Evolutionary conservation across 2,888 invertebrate genomes (phyloP).

Genomic region (Polyploca ridens): DNA sequence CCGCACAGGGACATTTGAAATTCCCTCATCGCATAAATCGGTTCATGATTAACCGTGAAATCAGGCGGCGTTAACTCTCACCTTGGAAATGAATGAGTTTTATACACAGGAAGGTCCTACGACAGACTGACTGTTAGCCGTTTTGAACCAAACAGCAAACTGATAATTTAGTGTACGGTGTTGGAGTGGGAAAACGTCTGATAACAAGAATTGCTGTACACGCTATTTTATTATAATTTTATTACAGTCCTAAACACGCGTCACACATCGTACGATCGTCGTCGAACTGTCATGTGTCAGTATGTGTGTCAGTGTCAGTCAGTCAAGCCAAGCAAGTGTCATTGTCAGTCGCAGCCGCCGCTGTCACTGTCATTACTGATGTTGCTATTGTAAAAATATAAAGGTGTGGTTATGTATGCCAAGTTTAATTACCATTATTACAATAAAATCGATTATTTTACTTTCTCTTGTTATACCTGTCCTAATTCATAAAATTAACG

Average conservation of each 20-base stretch:
- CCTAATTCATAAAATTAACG: too few species aligned
- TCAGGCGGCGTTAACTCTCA: slow-evolving; percentile 43
- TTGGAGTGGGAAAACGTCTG: slow-evolving; percentile 45
- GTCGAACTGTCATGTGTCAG: slow-evolving; percentile 19
- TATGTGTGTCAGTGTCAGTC: slow-evolving; percentile 14
- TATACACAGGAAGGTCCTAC: slow-evolving; percentile 22
- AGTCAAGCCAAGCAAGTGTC: not conserved
- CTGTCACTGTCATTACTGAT: slow-evolving; percentile 28
- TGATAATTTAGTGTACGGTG: slow-evolving; percentile 41
- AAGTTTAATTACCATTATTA: too few species aligned
- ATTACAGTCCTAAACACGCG: slow-evolving; percentile 23
- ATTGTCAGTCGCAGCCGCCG: not conserved
- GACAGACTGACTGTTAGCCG: slow-evolving; percentile 35
- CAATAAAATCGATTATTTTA: too few species aligned
- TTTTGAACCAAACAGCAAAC: slow-evolving; percentile 42
- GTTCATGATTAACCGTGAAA: slow-evolving; percentile 36
- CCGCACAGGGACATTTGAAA: slow-evolving; percentile 50
- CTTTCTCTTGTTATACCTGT: too few species aligned
- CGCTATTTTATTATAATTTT: slow-evolving; percentile 46
- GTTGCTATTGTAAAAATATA: not conserved
- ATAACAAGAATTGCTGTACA: slow-evolving; percentile 42
- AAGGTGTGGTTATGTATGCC: not conserved
- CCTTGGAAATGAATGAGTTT: slow-evolving; percentile 46
- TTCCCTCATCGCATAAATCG: slow-evolving; percentile 45
- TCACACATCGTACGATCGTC: slow-evolving; percentile 28